phyloP scores from a whole-genome alignment of 2,797 vertebrate species.

The Catostomus latipinnis region DNA sequence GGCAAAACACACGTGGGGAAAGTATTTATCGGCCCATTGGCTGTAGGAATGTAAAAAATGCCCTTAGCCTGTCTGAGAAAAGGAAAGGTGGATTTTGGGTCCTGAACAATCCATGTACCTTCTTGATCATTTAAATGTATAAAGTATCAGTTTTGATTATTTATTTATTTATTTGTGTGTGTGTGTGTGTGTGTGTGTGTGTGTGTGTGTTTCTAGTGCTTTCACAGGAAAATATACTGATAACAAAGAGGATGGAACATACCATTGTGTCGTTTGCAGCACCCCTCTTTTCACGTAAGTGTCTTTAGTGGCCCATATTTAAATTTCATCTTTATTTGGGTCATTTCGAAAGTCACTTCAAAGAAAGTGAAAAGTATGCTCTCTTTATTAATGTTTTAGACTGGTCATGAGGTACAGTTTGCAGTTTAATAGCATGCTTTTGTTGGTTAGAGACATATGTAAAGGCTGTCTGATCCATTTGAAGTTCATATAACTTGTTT shows the following conservation, averaged over 20 bases:
- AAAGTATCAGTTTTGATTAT: neutral
- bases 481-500: too few relatives aligned
- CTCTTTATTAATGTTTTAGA: too few relatives aligned
- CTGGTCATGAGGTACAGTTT: too few relatives aligned
- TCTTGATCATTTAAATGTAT: neutral
- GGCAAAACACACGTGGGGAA: constrained; percentile 87
- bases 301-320: neutral
- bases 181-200: too few relatives aligned
- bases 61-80: constrained; percentile 77
- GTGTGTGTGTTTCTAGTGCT: constrained; percentile 76
- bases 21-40: constrained; percentile 92
- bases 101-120: constrained; percentile 28
- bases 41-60: constrained; percentile 92
- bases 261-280: constrained; percentile 91
- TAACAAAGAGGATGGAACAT: constrained; percentile 88
- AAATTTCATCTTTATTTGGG: neutral
- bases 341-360: neutral
- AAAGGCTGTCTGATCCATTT: too few relatives aligned
- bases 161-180: too few relatives aligned
- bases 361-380: too few relatives aligned
- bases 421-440: too few relatives aligned
- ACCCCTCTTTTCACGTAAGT: constrained; percentile 89
- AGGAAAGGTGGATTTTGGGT: constrained; percentile 71
- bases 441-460: too few relatives aligned
- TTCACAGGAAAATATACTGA: constrained; percentile 89